These are phyloP conservation scores for Paracanthobrama guichenoti DNA, from an alignment of 2,113 vertebrate species.

Conservation along the genomic window DNA sequence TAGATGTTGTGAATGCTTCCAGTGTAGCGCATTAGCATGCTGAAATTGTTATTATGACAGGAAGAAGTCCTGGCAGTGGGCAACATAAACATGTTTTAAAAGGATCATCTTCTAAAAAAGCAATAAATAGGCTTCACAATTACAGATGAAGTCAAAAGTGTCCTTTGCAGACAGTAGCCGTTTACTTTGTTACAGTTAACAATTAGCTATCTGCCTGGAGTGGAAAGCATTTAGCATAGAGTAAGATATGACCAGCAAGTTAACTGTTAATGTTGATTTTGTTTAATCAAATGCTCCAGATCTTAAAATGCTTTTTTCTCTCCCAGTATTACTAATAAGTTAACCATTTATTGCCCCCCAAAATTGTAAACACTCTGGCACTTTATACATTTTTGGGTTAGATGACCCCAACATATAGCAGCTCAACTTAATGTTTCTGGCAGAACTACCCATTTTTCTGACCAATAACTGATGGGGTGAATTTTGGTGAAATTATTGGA, in stretches of 20 bases:
- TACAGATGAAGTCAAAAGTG: neutral
- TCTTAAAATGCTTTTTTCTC: neutral
- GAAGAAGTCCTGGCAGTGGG: neutral
- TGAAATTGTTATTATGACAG: neutral
- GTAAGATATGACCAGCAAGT: neutral
- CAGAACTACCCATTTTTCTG: neutral
- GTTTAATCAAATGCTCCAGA: neutral
- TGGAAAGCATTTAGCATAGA: neutral
- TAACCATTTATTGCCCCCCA: neutral
- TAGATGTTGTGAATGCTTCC: neutral
- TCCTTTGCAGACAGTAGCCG: neutral
- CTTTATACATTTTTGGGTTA: constrained; percentile 19
- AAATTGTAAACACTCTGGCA: neutral
- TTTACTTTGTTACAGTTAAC: neutral
- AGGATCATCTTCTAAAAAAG: neutral
- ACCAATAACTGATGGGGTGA: neutral
- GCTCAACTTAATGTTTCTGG: neutral
- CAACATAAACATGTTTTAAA: neutral
- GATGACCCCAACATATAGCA: neutral
- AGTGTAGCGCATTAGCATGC: constrained; percentile 6
- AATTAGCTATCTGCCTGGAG: neutral
- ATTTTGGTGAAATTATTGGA: neutral
- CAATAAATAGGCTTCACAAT: neutral
- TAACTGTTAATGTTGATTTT: too few relatives aligned
- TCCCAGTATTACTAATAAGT: neutral